Base-by-base conservation (phyloP, 2,797 vertebrate genomes). In the Philypnodon macrostomus region DNA sequence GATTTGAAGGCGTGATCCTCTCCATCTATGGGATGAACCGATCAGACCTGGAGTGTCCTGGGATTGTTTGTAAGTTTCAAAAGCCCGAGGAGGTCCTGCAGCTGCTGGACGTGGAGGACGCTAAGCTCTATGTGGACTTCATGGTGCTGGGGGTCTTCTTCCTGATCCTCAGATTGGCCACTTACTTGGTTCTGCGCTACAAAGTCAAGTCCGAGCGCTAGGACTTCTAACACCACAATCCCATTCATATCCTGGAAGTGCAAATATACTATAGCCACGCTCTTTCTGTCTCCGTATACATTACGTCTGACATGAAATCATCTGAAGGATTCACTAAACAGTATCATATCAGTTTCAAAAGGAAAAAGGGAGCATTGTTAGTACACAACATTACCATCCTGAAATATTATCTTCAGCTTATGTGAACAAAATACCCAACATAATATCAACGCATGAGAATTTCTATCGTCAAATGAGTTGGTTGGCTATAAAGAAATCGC, bases 11-110 rank as follows among this genome's bases (percentile, higher is more conserved):
- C 0, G 92, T 97, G 59, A 96, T 99, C 60, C 91, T 98, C 45
- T 95, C 94, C 16, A 98, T 98, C 80, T 99, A 99, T 1, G 96
- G 96, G 51, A 93, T 99, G 95, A 96, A 96, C 63, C 92, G 96
- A 0, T 91, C 90, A 2, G 91, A 96, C 49, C 80, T 99, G 74
- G 90, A 93, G 54, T 99, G 97, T 82, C 89, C 90, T 0, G 88
- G 81, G 6, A 50, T 83, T 0, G 88, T 83, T 31, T 99, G 97
- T 70, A 94, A 94, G 14, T 98, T 97, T 84, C 92, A 90, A 76
- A 91, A 96, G 15, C 95, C 97, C 0, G 90, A 91, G 64, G 92
- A 91, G 74, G 93, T 99, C 52, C 82, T 99, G 56, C 93, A 91
- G 74, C 90, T 95, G 9, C 83, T 98, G 70, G 93, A 98, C 0